These are phyloP conservation scores for Volucella zonaria DNA, from an alignment of 2,888 invertebrate genomes.

Conservation along the genomic window DNA sequence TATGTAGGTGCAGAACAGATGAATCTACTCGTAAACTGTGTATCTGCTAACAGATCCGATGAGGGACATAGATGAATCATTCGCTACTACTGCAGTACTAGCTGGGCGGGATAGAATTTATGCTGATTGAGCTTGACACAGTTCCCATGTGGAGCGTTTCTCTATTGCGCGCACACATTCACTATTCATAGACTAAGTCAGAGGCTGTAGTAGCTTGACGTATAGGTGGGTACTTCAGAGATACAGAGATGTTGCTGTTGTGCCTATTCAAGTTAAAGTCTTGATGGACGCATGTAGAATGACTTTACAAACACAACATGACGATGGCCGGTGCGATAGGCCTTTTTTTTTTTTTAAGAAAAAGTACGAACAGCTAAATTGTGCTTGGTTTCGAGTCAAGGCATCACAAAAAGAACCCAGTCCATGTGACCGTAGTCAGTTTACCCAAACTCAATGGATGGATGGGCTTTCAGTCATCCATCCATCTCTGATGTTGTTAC, in stretches of 20 bases:
- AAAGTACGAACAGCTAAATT: neutral
- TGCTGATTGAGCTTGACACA: slow-evolving; percentile 74
- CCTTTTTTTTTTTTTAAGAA: neutral
- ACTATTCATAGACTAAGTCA: slow-evolving; percentile 51
- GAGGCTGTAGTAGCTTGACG: slow-evolving; percentile 4
- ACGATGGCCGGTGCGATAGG: slow-evolving; percentile 14
- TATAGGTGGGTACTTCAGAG: slow-evolving; percentile 43
- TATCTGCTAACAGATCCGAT: slow-evolving; percentile 44
- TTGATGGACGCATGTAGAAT: slow-evolving; percentile 62
- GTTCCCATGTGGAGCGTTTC: slow-evolving; percentile 73
- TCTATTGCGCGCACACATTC: slow-evolving; percentile 54
- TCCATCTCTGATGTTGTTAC: slow-evolving; percentile 36
- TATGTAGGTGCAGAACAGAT: slow-evolving; percentile 21
- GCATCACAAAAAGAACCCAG: slow-evolving; percentile 8
- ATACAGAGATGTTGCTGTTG: slow-evolving; percentile 39
- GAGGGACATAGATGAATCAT: slow-evolving; percentile 9
- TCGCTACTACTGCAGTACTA: slow-evolving; percentile 26
- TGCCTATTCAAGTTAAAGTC: slow-evolving; percentile 60
- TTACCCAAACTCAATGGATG: neutral
- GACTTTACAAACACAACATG: neutral
- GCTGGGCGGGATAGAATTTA: slow-evolving; percentile 68
- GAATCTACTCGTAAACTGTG: slow-evolving; percentile 37
- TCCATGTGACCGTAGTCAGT: slow-evolving; percentile 32
- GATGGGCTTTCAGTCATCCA: slow-evolving; percentile 63
- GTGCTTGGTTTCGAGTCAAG: slow-evolving; percentile 31